A percentile compares a stretch with the other conserved stretches of the same genome.
Conservation (phyloP, 2,888 invertebrate genomes). For the Podabrus alpinus region DNA sequence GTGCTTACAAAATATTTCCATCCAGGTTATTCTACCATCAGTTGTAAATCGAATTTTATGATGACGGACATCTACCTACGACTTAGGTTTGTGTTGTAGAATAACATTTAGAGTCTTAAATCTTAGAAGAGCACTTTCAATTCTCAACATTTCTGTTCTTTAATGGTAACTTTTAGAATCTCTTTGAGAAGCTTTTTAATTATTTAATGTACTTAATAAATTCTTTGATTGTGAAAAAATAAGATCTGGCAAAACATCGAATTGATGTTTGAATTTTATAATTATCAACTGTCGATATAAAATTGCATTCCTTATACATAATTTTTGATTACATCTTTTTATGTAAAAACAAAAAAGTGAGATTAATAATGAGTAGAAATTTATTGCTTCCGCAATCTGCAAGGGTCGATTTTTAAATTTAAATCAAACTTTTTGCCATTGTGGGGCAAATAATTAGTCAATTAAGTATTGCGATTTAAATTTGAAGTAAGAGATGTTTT, state of each 20-base stretch:
- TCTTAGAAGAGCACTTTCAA: background rate
- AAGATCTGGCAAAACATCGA: constrained; percentile 2
- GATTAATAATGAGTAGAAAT: background rate
- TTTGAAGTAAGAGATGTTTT: background rate
- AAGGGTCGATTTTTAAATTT: background rate
- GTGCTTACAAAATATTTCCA: background rate
- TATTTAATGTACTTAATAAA: background rate
- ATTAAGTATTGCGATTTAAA: background rate
- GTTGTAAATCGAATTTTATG: background rate
- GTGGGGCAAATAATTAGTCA: background rate
- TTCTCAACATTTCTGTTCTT: background rate
- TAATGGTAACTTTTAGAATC: background rate
- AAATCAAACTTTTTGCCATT: background rate
- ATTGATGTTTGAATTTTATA: background rate
- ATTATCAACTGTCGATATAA: background rate
- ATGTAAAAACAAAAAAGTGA: background rate
- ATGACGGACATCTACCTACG: background rate
- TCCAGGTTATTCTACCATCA: background rate
- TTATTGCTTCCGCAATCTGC: background rate
- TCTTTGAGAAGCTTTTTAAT: background rate
- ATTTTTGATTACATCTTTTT: background rate
- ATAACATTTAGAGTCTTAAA: background rate
- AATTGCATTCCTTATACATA: background rate
- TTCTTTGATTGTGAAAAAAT: background rate
- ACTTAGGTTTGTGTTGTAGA: background rate